Percentiles rank a stretch among this genome's conserved stretches.
These are phyloP conservation scores for Sebastolobus altivelis DNA, from an alignment of 2,797 vertebrate species.

Conservation along the genomic window DNA sequence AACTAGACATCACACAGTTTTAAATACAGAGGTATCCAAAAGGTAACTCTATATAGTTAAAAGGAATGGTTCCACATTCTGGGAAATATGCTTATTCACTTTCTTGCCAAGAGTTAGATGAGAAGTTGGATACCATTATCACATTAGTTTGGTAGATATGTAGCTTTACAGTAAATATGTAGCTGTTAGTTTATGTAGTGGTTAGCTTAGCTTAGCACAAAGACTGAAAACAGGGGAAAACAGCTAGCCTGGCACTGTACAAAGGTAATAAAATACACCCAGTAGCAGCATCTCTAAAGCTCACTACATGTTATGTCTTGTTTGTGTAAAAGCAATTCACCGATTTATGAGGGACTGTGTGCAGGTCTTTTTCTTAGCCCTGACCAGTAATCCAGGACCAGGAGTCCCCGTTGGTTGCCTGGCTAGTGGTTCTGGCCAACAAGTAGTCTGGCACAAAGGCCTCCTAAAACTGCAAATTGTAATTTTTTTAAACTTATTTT, in stretches of 20 bases:
- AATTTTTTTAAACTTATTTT: neutral
- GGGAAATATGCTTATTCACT: neutral
- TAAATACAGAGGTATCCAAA: neutral
- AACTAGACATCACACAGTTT: neutral
- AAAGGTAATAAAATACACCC: neutral
- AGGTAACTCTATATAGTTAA: neutral
- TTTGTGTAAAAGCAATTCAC: neutral
- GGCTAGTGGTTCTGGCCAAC: neutral
- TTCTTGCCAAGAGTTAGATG: neutral
- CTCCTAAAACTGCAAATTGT: neutral
- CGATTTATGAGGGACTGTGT: neutral
- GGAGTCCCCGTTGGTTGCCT: neutral
- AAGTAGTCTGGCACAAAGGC: neutral
- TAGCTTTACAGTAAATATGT: too few species aligned
- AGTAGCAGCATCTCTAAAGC: neutral
- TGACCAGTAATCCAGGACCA: neutral
- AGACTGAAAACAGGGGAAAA: neutral
- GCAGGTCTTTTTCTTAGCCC: neutral
- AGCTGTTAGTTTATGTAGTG: neutral
- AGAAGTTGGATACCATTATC: neutral
- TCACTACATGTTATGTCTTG: neutral
- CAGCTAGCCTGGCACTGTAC: neutral
- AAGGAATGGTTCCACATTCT: neutral
- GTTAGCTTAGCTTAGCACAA: slow-evolving; percentile 2
- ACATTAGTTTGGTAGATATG: neutral